Percentiles rank a stretch among this genome's conserved stretches.
These are phyloP conservation scores for Limnodromus scolopaceus DNA, from an alignment of 2,797 vertebrate genomes.

Conservation along the genomic window DNA sequence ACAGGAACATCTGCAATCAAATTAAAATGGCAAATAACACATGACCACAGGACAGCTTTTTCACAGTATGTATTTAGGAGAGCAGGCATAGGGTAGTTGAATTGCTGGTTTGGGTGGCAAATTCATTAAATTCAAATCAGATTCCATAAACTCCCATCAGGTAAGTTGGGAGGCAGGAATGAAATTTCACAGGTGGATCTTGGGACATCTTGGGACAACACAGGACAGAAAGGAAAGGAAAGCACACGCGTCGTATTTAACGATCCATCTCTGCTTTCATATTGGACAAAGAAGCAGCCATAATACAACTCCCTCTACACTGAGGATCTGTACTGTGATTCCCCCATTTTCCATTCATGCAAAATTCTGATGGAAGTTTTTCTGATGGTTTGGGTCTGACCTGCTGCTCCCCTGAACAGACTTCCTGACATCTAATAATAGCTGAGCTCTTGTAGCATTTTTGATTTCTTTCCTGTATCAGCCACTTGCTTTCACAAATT, in stretches of 20 bases:
- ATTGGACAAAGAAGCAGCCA: background rate
- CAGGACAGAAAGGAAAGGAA: background rate
- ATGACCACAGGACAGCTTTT: background rate
- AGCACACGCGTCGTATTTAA: background rate
- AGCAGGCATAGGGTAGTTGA: background rate
- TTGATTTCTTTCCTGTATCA: background rate
- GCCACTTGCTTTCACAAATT: background rate
- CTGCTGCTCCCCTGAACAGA: background rate
- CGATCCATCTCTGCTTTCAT: background rate
- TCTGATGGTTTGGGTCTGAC: background rate
- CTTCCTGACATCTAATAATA: background rate
- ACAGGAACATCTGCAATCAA: background rate
- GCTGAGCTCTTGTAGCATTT: background rate
- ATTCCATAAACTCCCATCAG: background rate
- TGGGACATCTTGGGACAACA: background rate
- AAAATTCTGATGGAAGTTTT: background rate
- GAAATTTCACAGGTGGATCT: background rate
- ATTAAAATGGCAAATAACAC: background rate
- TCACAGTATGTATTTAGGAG: background rate
- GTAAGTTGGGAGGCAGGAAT: background rate
- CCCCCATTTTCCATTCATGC: background rate
- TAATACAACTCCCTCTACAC: background rate
- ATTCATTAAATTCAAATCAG: background rate
- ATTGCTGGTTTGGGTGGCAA: background rate
- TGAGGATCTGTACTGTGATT: background rate